phyloP scores from a whole-genome alignment of 2,888 invertebrate species.

The Phoronis australis region DNA sequence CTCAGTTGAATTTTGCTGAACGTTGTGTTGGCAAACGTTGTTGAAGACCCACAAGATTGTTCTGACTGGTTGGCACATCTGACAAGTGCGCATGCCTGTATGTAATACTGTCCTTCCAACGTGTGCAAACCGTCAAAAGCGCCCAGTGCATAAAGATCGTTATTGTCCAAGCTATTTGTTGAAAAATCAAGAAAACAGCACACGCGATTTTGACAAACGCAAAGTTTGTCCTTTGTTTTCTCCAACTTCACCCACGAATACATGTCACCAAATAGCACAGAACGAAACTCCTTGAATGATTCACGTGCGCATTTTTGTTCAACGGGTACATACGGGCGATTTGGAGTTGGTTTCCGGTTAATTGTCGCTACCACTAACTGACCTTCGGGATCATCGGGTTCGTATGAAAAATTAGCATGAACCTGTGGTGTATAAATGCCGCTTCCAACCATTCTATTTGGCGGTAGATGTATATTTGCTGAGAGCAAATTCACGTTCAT shows the following conservation, averaged over 20 bases:
- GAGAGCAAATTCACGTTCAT: slow-evolving; percentile 67
- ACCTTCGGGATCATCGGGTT: too few relatives aligned
- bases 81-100: slow-evolving; percentile 28
- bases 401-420: too few relatives aligned
- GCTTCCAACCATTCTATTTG: slow-evolving; percentile 59
- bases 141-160: slow-evolving; percentile 27
- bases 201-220: too few relatives aligned
- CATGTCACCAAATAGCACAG: too few relatives aligned
- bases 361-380: too few relatives aligned
- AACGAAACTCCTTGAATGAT: too few relatives aligned
- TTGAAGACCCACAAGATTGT: slow-evolving; percentile 18
- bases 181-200: too few relatives aligned
- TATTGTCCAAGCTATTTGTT: slow-evolving; percentile 1
- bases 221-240: too few relatives aligned
- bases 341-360: too few relatives aligned
- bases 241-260: too few relatives aligned
- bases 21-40: slow-evolving; percentile 11
- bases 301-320: too few relatives aligned
- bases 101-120: slow-evolving; percentile 25
- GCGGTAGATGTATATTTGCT: slow-evolving; percentile 65
- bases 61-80: slow-evolving; percentile 19
- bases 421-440: slow-evolving; percentile 65
- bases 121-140: slow-evolving; percentile 34
- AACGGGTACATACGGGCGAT: too few relatives aligned
- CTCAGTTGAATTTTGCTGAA: slow-evolving; percentile 17